These are phyloP conservation scores for Carpatolechia fugitivella DNA, from an alignment of 2,888 invertebrate genomes.

Conservation along the genomic window DNA sequence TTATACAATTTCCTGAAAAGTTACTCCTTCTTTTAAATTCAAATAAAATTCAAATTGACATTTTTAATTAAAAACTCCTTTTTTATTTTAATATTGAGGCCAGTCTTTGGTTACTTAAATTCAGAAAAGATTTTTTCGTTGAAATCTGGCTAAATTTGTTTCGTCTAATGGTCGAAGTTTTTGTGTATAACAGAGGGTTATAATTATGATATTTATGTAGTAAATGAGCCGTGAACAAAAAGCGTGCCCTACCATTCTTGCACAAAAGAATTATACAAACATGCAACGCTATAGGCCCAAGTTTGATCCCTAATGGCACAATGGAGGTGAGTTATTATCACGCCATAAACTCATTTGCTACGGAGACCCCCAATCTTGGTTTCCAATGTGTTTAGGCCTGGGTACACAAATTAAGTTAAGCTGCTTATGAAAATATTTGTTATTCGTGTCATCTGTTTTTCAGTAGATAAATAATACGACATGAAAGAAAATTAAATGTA, in stretches of 20 bases:
- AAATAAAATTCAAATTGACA: slow-evolving; percentile 39
- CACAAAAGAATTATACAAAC: slow-evolving; percentile 26
- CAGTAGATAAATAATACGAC: too few species aligned
- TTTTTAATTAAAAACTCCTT: slow-evolving; percentile 25
- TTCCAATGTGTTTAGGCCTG: slow-evolving; percentile 22
- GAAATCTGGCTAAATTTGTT: background rate
- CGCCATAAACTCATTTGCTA: slow-evolving; percentile 70
- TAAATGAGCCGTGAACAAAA: slow-evolving; percentile 12
- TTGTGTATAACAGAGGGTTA: background rate
- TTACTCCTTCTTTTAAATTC: slow-evolving; percentile 50
- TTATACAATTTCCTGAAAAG: slow-evolving; percentile 69
- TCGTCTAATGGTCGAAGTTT: background rate
- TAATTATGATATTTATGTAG: slow-evolving; percentile 3
- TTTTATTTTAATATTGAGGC: slow-evolving; percentile 19
- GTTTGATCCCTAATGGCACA: slow-evolving; percentile 52
- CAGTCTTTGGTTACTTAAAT: background rate
- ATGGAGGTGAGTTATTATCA: slow-evolving; percentile 53
- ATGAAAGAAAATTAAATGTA: too few species aligned
- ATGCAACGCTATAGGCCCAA: slow-evolving; percentile 37
- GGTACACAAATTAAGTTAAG: background rate
- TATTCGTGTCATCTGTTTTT: background rate
- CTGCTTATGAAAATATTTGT: slow-evolving; percentile 1
- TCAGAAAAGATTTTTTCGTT: background rate
- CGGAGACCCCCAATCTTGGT: slow-evolving; percentile 56
- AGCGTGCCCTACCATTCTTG: slow-evolving; percentile 3